Conservation (phyloP, 2,113 vertebrate genomes). For the Xiphophorus maculatus region DNA sequence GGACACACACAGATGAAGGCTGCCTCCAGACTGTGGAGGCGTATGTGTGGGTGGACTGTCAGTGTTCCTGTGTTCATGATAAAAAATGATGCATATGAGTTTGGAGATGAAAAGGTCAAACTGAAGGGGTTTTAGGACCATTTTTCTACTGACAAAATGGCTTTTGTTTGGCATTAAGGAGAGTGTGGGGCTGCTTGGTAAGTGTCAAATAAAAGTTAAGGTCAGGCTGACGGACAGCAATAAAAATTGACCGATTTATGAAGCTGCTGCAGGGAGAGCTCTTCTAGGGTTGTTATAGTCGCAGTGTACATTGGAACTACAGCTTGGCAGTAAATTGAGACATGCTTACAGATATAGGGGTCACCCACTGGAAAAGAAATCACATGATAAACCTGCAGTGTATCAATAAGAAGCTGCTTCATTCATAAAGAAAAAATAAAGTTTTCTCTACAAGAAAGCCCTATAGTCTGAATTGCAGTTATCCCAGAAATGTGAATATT, state of each 20-base stretch:
- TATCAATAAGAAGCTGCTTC: background rate
- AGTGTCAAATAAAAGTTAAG: conserved; percentile 15
- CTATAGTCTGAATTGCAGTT: too few relatives aligned
- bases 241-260: conserved; percentile 37
- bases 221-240: conserved; percentile 40
- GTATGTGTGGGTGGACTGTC: conserved; percentile 41
- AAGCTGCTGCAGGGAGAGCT: conserved; percentile 8
- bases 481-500: too few relatives aligned
- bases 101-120: conserved; percentile 11
- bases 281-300: background rate
- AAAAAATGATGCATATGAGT: background rate
- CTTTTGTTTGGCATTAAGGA: background rate
- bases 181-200: conserved; percentile 3
- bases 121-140: background rate
- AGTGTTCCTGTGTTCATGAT: conserved; percentile 23
- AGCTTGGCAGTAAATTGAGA: background rate
- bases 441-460: too few relatives aligned
- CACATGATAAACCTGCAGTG: background rate
- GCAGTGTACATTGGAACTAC: background rate
- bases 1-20: conserved; percentile 36
- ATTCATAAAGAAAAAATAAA: background rate
- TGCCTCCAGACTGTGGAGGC: conserved; percentile 41
- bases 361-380: background rate
- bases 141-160: conserved; percentile 5
- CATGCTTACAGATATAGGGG: background rate